Base-by-base conservation (phyloP, 2,797 vertebrate species). In the Xerus rutilus region DNA sequence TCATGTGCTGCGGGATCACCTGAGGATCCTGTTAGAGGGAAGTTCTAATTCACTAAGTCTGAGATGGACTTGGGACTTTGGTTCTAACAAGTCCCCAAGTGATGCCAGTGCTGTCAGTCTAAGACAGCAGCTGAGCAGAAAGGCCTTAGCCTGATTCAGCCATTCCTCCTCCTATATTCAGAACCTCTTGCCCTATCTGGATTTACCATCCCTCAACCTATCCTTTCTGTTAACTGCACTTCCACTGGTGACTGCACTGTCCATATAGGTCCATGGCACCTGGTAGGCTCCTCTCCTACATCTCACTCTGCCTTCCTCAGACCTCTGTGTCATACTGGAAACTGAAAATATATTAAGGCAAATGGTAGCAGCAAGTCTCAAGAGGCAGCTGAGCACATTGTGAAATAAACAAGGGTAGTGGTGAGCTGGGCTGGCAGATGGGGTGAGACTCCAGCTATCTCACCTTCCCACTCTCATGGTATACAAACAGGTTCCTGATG, bases 401-500 rank as follows among this genome's bases (percentile, higher is more conserved):
- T 6, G 2, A 17, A 69, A 20, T 6, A n/a, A 67, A 7, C 45
- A 12, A 59, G 28, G 45, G 23, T 43, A 39, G 7, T 17, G 21
- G 52, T 2, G 9, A 65, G 43, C 69, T 20, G 39, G 10, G n/a
- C 70, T 1, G 88, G 57, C 28, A 52, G 13, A 21, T 0, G 5
- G 23, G 1, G 23, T 0, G 1, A 49, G 4, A 67, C 3, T 3
- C 70, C 2, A 14, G 54, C 6, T 20, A 1, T 52, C 88, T 98
- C 90, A 99, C 99, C 99, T 99, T 98, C 92, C 99, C 98, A 25
- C 49, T 99, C 79, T 99, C 98, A 0, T 99, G 99, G 89, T 99
- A 99, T 73, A 99, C 99, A 49, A 99, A 99, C 52, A 99, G 98
- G 97, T 99, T 99, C 96, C 99, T 98, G 86, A 98, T 99, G 96